These are phyloP conservation scores for Bimastos eiseni DNA, from an alignment of 2,888 invertebrate genomes.

Conservation along the genomic window DNA sequence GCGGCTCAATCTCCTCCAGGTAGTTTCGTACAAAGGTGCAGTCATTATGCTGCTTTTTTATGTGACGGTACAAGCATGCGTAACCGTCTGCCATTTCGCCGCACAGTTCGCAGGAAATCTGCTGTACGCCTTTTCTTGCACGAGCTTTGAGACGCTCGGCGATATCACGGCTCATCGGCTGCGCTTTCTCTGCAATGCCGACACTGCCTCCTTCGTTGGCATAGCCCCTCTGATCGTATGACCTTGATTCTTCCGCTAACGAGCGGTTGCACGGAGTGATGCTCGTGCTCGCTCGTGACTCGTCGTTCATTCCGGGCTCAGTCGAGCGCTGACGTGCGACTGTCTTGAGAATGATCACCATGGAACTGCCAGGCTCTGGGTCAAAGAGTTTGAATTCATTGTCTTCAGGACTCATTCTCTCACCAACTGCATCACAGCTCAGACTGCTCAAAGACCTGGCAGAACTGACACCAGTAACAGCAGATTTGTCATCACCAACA, in stretches of 20 bases:
- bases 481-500: background rate
- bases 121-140: background rate
- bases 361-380: constrained; percentile 22
- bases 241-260: background rate
- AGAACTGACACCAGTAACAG: background rate
- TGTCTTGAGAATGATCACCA: constrained; percentile 35
- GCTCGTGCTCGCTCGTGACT: background rate
- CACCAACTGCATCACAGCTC: background rate
- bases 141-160: background rate
- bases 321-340: background rate
- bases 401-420: background rate
- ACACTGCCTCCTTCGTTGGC: background rate
- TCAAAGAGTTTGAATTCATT: background rate
- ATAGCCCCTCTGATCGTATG: background rate
- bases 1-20: constrained; percentile 33
- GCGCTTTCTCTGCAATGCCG: constrained; percentile 7
- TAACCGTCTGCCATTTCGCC: constrained; percentile 31
- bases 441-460: background rate
- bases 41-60: constrained; percentile 34
- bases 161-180: constrained; percentile 17
- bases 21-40: constrained; percentile 37
- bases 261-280: background rate
- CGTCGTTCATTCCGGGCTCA: background rate
- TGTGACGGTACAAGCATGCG: constrained; percentile 25
- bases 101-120: constrained; percentile 32